Evolutionary conservation across 2,888 invertebrate species (phyloP), one percentile per base, ranked within the genome.

Genomic region (Lypha dubia): DNA sequence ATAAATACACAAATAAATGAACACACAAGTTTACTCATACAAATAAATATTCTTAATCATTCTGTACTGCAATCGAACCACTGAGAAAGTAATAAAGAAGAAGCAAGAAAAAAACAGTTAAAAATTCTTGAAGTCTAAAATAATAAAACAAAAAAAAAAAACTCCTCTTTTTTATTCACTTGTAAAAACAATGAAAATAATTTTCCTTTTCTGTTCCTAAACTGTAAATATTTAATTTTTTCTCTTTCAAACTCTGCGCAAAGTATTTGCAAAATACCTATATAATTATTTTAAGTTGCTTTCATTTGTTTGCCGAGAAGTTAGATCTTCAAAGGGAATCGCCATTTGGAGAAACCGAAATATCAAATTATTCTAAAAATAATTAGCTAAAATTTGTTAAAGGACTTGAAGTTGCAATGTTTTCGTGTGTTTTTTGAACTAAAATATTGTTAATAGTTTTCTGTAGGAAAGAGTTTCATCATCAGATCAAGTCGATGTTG

Each of bases 151-250:
- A 28, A 5, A 28, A 28, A 68, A 68, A n/a, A 7, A 44, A 3
- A 15, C 35, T 17, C 1, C 8, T 28, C 9, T 24, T 3, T n/a
- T 15, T 65, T 44, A 1, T 9, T 13, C 41, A 67, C 22, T 20
- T 63, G 15, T 3, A 56, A 41, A 60, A 24, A 28, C 24, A 49
- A 13, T 44, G 49, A 22, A 28, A 67, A 56, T 15, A 6, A n/a
- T 32, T 28, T 65, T 22, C 1, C 41, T 41, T 51, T 38, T 74
- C 15, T 51, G 24, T 44, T 28, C 71, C 41, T 51, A 76, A 38
- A 38, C 49, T 53, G 17, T 28, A 28, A 5, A 28, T 28, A 28
- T 24, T 63, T 7, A 15, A 11, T 32, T 49, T 35, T 17, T 32
- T 67, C 22, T 56, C 41, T 22, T 68, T 17, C 5, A 4, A 9